Evolutionary conservation across 2,113 vertebrate species (phyloP).

Genomic region (Microcebus lehilahytsara): DNA sequence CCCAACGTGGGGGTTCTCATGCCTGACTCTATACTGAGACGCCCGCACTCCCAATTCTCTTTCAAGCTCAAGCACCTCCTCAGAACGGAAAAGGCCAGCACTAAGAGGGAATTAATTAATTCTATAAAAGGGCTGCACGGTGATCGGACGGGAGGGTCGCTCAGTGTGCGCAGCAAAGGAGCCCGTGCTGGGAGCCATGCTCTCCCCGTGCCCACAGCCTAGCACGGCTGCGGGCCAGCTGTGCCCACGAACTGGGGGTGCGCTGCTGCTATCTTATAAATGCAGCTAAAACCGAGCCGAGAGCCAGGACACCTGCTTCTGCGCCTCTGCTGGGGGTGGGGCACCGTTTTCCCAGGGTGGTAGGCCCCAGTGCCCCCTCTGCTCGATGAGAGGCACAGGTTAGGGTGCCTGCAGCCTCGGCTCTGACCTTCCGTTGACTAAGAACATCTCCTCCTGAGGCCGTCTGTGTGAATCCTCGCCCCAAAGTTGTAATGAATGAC

Average conservation of each 20-base stretch:
- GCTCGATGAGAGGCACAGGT: neutral
- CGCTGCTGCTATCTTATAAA: neutral
- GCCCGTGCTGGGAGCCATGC: neutral
- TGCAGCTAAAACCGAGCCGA: neutral
- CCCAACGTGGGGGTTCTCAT: neutral
- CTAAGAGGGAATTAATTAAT: neutral
- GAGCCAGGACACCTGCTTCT: neutral
- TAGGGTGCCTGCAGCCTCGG: neutral
- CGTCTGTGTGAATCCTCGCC: neutral
- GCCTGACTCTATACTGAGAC: rapidly evolving
- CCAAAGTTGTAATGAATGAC: too few relatives aligned
- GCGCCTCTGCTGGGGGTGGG: neutral
- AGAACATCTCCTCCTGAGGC: neutral
- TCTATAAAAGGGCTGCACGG: neutral
- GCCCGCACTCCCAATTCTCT: neutral
- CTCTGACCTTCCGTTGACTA: too few relatives aligned
- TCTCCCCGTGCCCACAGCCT: too few relatives aligned
- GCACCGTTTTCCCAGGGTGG: too few relatives aligned
- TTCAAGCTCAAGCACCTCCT: neutral
- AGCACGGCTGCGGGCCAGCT: neutral
- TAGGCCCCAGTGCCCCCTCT: neutral
- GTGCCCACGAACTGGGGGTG: neutral
- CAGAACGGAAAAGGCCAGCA: neutral
- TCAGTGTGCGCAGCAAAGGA: rapidly evolving
- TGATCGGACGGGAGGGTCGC: too few relatives aligned